Evolutionary conservation across 2,888 invertebrate species (phyloP).

Genomic region (Epinotia ramella): DNA sequence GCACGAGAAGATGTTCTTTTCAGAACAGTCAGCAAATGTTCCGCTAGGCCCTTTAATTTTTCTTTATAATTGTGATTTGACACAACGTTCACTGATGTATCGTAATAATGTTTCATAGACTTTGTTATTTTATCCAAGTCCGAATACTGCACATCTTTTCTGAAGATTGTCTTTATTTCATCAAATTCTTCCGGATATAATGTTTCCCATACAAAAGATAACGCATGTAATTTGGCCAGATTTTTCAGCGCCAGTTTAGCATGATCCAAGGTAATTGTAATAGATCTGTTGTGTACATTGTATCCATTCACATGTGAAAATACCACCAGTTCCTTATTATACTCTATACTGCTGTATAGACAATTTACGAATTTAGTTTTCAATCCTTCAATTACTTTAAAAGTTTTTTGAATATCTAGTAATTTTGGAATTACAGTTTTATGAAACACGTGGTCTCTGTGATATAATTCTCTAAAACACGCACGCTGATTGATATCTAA

Average conservation of each 20-base stretch:
- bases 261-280: slow-evolving; percentile 60
- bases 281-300: slow-evolving; percentile 59
- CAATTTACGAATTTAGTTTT: slow-evolving; percentile 72
- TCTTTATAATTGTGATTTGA: slow-evolving; percentile 56
- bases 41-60: slow-evolving; percentile 58
- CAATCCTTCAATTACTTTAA: slow-evolving; percentile 67
- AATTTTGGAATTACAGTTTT: slow-evolving; percentile 59
- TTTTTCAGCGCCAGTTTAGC: slow-evolving; percentile 65
- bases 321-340: slow-evolving; percentile 65
- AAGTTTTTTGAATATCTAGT: slow-evolving; percentile 62
- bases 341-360: slow-evolving; percentile 59
- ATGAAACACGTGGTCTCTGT: slow-evolving; percentile 64
- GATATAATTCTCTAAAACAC: slow-evolving; percentile 63
- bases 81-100: slow-evolving; percentile 65
- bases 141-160: slow-evolving; percentile 66
- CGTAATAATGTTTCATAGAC: slow-evolving; percentile 63
- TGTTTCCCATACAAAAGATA: slow-evolving; percentile 64
- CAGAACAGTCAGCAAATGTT: slow-evolving; percentile 61
- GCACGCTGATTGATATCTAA: slow-evolving; percentile 58
- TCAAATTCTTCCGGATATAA: slow-evolving; percentile 59
- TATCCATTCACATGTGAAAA: slow-evolving; percentile 54
- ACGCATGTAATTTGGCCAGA: slow-evolving; percentile 71
- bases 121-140: slow-evolving; percentile 60
- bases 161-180: slow-evolving; percentile 58
- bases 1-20: slow-evolving; percentile 59